Base-by-base conservation (phyloP, 2,888 invertebrate species). In the Dicyrtomina minuta region DNA sequence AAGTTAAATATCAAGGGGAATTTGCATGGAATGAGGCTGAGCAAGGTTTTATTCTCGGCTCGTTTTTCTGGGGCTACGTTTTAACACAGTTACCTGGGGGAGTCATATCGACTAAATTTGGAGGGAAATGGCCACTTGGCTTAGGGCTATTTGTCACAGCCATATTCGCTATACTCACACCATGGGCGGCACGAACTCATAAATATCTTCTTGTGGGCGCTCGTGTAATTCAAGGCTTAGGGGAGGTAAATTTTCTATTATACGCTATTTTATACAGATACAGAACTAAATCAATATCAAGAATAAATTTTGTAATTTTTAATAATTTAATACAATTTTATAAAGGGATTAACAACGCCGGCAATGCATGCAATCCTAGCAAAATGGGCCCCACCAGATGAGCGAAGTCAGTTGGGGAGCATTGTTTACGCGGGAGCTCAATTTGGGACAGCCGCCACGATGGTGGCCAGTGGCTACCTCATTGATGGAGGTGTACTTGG, bases 31-130 rank as follows among this genome's bases (percentile, higher is more conserved):
- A 67, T 27, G 73, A 73, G 46, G 70, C 67, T 8, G 68, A 71
- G 33, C 73, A 73, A 49, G 73, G 73, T 12, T 27, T 73, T 8
- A 70, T 73, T 53, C 60, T 68, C 13, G 73, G 71, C 1, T 68
- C 91, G 0, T 93, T 93, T 82, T 93, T 91, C 83, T 92, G 90
- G 84, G 92, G 93, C 1, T 93, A 93, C 82, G 88, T 92, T 1
- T 67, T 91, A 0, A 92, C 92, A 0, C 93, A 93, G 80, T 81
- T 94, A 26, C 93, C 93, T 0, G 93, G 92, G 56, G 93, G 92
- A 49, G 4, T 53, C 26, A 80, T 93, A 43, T 89, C 93, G 0
- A 91, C 91, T 78, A 71, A 86, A 75, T 91, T 91, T 75, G 94
- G 94, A 17, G 94, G 93, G 24, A 93, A 93, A 81, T 90, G 91